Evolutionary conservation across 2,113 vertebrate genomes (phyloP).

Genomic region (Stomatorhinus ivindoensis): DNA sequence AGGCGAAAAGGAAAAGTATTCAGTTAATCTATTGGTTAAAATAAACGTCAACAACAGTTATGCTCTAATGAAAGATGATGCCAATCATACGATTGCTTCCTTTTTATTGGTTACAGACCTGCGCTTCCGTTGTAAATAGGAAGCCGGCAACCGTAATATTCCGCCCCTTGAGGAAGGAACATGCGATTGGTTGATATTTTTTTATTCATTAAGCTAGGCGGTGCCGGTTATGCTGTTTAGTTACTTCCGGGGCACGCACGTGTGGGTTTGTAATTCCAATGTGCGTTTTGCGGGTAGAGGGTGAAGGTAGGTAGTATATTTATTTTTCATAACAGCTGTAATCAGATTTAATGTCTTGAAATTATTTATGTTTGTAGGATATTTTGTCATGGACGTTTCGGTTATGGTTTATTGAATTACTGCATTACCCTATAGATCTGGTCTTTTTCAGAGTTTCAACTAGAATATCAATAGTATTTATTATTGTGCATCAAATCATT

Average conservation of each 20-base stretch:
- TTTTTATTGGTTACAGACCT: constrained; percentile 40
- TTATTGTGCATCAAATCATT: neutral
- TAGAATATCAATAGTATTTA: neutral
- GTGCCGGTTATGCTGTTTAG: fast-evolving
- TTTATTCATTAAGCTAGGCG: neutral
- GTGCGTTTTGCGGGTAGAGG: neutral
- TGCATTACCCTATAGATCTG: neutral
- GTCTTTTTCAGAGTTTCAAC: neutral
- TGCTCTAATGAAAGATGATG: fast-evolving
- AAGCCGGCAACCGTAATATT: neutral
- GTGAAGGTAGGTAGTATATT: neutral
- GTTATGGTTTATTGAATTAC: neutral
- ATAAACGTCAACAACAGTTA: neutral
- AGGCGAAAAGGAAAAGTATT: neutral
- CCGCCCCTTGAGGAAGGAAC: neutral
- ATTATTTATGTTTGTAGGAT: neutral
- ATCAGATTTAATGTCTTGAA: neutral
- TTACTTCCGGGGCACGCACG: constrained; percentile 53
- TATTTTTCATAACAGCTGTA: neutral
- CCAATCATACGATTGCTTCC: constrained; percentile 22
- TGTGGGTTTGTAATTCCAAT: constrained; percentile 42
- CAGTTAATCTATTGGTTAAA: constrained; percentile 20
- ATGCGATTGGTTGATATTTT: neutral
- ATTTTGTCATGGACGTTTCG: neutral
- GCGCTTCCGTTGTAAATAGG: neutral